Percentiles rank a stretch among this genome's conserved stretches.
Conservation (phyloP, 2,888 invertebrate genomes). For the Dryobotodes eremita region DNA sequence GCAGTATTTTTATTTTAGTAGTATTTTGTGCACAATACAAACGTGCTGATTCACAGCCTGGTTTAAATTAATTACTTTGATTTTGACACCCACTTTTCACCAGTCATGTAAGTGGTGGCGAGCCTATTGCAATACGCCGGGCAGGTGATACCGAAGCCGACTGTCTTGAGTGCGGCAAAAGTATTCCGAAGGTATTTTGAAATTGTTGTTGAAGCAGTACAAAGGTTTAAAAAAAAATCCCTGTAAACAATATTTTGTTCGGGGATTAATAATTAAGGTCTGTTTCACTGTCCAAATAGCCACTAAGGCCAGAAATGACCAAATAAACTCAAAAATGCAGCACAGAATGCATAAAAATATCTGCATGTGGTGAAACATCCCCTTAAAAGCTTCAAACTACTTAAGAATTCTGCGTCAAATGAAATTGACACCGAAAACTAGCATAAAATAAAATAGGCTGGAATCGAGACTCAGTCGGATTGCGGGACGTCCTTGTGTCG, state of each 20-base stretch:
- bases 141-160: background rate
- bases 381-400: background rate
- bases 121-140: background rate
- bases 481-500: slow-evolving; percentile 18
- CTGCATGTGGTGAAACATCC: background rate
- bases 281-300: too few relatives aligned
- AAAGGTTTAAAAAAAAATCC: background rate
- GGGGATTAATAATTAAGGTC: too few relatives aligned
- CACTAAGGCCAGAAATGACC: too few relatives aligned
- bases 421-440: background rate
- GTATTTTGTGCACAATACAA: too few relatives aligned
- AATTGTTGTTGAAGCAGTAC: background rate
- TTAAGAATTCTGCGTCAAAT: background rate
- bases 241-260: too few relatives aligned
- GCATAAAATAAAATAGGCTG: background rate
- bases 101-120: background rate
- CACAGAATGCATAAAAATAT: background rate
- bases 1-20: too few relatives aligned
- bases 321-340: too few relatives aligned
- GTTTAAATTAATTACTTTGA: too few relatives aligned
- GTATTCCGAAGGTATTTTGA: background rate
- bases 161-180: background rate
- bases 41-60: too few relatives aligned
- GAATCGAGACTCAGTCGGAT: slow-evolving; percentile 16
- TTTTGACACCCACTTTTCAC: background rate